phyloP scores from a whole-genome alignment of 1,140 invertebrate genomes.

The Stenopsyche tienmushanensis region DNA sequence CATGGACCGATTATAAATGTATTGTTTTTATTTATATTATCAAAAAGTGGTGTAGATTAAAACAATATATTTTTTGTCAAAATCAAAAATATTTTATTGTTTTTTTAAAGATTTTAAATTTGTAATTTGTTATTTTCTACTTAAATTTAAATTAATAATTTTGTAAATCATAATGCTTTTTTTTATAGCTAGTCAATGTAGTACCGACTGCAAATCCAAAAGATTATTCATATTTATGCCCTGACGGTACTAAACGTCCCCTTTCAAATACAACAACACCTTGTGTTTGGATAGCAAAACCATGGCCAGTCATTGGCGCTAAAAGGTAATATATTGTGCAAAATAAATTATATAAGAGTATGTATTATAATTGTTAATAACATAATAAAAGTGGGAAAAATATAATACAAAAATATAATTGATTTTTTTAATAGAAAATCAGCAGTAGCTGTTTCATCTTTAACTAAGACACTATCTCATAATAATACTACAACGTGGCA shows the following conservation, averaged over 20 bases:
- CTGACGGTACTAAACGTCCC: constrained; percentile 70
- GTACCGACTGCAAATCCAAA: constrained; percentile 48
- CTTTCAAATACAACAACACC: constrained; percentile 58
- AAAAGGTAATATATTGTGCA: constrained; percentile 50
- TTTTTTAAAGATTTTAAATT: too few relatives aligned
- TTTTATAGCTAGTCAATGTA: constrained; percentile 44
- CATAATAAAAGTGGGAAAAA: background rate
- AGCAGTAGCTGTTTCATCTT: constrained; percentile 25
- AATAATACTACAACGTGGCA: constrained; percentile 47
- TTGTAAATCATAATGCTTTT: too few relatives aligned
- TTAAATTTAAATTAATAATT: too few relatives aligned
- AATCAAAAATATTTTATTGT: too few relatives aligned
- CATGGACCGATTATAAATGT: too few relatives aligned
- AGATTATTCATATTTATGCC: constrained; percentile 74
- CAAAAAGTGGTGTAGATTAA: too few relatives aligned
- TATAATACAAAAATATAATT: too few relatives aligned
- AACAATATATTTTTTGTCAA: too few relatives aligned
- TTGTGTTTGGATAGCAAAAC: constrained; percentile 76
- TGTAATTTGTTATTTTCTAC: too few relatives aligned
- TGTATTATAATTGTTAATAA: background rate
- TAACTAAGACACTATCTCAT: constrained; percentile 23
- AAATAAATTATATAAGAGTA: background rate
- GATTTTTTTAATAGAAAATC: constrained; percentile 30
- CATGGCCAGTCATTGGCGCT: constrained; percentile 69
- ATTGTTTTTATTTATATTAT: too few relatives aligned